These are phyloP conservation scores for Cybosia mesomella DNA, from an alignment of 2,888 invertebrate species.

Conservation along the genomic window DNA sequence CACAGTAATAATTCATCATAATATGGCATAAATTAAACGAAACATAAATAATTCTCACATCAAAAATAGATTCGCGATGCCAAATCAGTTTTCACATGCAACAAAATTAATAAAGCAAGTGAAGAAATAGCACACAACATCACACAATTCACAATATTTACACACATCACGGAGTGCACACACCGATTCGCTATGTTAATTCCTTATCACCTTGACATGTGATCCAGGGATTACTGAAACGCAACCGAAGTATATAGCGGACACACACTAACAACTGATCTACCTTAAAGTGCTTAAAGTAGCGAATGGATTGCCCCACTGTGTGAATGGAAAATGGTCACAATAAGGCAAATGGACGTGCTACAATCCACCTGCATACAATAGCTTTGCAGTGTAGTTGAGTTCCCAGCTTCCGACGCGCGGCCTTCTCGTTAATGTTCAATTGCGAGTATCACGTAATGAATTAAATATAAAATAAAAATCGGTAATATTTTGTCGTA, in stretches of 20 bases:
- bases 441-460: slow-evolving; percentile 56
- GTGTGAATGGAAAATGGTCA: slow-evolving; percentile 83
- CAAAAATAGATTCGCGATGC: slow-evolving; percentile 18
- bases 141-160: slow-evolving; percentile 45
- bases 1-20: neutral
- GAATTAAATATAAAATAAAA: slow-evolving; percentile 45
- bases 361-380: slow-evolving; percentile 86
- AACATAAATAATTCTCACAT: neutral
- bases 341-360: slow-evolving; percentile 80
- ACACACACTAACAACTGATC: slow-evolving; percentile 51
- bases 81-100: slow-evolving; percentile 34
- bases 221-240: slow-evolving; percentile 62
- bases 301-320: slow-evolving; percentile 74
- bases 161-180: slow-evolving; percentile 53
- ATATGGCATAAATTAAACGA: neutral
- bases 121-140: slow-evolving; percentile 38
- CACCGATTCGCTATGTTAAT: slow-evolving; percentile 70
- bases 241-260: slow-evolving; percentile 25
- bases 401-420: slow-evolving; percentile 82
- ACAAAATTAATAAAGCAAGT: slow-evolving; percentile 45
- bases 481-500: slow-evolving; percentile 35
- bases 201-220: slow-evolving; percentile 68
- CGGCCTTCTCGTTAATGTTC: slow-evolving; percentile 66
- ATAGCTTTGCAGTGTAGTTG: slow-evolving; percentile 83
- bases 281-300: slow-evolving; percentile 37